Conservation (phyloP, 2,888 invertebrate species). For the Sminthurinus aureus region DNA sequence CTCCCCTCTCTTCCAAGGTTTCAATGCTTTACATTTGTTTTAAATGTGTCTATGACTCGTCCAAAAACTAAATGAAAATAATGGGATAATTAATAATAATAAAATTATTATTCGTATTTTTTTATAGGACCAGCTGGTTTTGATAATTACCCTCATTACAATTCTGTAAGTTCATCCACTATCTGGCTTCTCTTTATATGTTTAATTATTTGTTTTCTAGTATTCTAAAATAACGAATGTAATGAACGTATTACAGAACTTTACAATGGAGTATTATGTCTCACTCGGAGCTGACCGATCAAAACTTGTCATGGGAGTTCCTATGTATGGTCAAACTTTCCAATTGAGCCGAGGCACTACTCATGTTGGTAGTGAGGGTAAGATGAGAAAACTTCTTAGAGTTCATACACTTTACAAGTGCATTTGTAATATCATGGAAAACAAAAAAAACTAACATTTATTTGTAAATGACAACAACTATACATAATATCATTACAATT, state of each 20-base stretch:
- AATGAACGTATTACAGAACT: conserved; percentile 60
- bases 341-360: conserved; percentile 66
- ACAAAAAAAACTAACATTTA: too few species aligned
- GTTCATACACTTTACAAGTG: too few species aligned
- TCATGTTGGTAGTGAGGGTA: conserved; percentile 68
- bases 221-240: not conserved
- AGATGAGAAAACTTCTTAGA: too few species aligned
- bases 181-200: not conserved
- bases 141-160: conserved; percentile 54
- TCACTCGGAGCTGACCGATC: conserved; percentile 71
- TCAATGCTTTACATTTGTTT: too few species aligned
- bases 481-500: too few species aligned
- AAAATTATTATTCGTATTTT: too few species aligned
- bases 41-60: too few species aligned
- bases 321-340: conserved; percentile 89
- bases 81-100: too few species aligned
- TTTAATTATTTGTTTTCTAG: not conserved
- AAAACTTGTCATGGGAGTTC: conserved; percentile 81
- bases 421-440: too few species aligned
- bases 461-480: too few species aligned
- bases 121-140: conserved; percentile 44
- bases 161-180: conserved; percentile 47
- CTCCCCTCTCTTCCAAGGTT: conserved; percentile 69
- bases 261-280: conserved; percentile 63
- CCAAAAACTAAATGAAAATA: too few species aligned